These are phyloP conservation scores for Percopsis transmontana DNA, from an alignment of 2,113 vertebrate species.

Conservation along the genomic window DNA sequence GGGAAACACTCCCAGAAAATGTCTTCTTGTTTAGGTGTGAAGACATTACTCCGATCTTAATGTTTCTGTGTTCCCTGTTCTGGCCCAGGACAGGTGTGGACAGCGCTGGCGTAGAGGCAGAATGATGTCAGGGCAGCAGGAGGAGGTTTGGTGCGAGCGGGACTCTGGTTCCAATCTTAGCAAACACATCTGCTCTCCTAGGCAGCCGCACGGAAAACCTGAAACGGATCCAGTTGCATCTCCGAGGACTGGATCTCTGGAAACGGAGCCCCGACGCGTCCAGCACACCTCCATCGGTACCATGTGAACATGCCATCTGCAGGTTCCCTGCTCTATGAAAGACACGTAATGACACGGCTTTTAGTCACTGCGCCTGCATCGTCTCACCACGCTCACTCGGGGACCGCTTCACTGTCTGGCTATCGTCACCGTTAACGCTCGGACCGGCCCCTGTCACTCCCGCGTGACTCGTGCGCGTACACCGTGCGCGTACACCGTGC, in stretches of 20 bases:
- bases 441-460: conserved; percentile 56
- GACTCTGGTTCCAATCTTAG: conserved; percentile 54
- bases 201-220: conserved; percentile 18
- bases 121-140: conserved; percentile 57
- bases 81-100: conserved; percentile 27
- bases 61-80: conserved; percentile 18
- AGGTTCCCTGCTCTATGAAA: conserved; percentile 37
- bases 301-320: conserved; percentile 15
- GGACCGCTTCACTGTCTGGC: conserved; percentile 51
- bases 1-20: conserved; percentile 19
- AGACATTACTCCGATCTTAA: conserved; percentile 33
- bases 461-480: conserved; percentile 23
- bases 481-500: too few species aligned
- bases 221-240: conserved; percentile 40
- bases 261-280: not conserved
- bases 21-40: conserved; percentile 42
- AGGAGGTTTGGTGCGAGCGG: conserved; percentile 33
- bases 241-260: conserved; percentile 40
- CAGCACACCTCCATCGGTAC: conserved; percentile 29
- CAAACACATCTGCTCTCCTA: conserved; percentile 36
- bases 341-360: conserved; percentile 61
- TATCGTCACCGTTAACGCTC: conserved; percentile 51
- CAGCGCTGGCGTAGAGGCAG: conserved; percentile 27
- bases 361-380: conserved; percentile 56
- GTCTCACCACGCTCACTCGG: conserved; percentile 49